Evolutionary conservation across 1,140 invertebrate species (phyloP).

Genomic region (Dysdera silvatica): DNA sequence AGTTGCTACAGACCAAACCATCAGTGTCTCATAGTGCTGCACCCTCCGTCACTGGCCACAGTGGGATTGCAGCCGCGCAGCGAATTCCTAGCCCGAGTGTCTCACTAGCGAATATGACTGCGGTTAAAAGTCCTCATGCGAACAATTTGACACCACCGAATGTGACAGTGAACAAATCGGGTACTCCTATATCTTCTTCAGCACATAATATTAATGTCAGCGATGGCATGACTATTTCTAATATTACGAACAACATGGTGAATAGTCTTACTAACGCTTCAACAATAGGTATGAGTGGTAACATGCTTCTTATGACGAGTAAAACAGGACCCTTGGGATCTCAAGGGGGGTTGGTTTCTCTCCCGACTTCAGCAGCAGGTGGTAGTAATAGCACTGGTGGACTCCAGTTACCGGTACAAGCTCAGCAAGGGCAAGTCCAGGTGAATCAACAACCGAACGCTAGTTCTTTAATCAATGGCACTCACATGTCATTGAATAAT

Average conservation of each 20-base stretch:
- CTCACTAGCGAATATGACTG: constrained; percentile 31
- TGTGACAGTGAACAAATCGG: constrained; percentile 26
- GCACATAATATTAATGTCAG: constrained; percentile 13
- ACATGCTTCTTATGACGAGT: constrained; percentile 17
- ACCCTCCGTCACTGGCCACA: constrained; percentile 8
- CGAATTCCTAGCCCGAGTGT: constrained; percentile 27
- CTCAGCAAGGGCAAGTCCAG: constrained; percentile 4
- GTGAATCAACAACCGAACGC: constrained; percentile 30
- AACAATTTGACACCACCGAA: constrained; percentile 32
- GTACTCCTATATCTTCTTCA: constrained; percentile 19
- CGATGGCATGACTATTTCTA: constrained; percentile 22
- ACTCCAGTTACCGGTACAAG: constrained; percentile 18
- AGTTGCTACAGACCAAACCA: constrained; percentile 32
- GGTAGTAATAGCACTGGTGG: constrained; percentile 26
- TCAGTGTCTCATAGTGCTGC: constrained; percentile 21
- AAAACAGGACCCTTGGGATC: constrained; percentile 15
- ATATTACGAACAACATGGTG: constrained; percentile 28
- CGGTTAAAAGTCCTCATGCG: constrained; percentile 40
- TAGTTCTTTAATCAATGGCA: constrained; percentile 42
- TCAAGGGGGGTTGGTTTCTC: constrained; percentile 16
- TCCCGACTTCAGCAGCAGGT: constrained; percentile 18
- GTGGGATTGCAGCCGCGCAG: constrained; percentile 14
- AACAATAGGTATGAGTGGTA: constrained; percentile 19
- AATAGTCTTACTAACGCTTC: constrained; percentile 28
- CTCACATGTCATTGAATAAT: constrained; percentile 34